Conservation (phyloP, 2,113 vertebrate genomes). For the Synodontis membranacea region DNA sequence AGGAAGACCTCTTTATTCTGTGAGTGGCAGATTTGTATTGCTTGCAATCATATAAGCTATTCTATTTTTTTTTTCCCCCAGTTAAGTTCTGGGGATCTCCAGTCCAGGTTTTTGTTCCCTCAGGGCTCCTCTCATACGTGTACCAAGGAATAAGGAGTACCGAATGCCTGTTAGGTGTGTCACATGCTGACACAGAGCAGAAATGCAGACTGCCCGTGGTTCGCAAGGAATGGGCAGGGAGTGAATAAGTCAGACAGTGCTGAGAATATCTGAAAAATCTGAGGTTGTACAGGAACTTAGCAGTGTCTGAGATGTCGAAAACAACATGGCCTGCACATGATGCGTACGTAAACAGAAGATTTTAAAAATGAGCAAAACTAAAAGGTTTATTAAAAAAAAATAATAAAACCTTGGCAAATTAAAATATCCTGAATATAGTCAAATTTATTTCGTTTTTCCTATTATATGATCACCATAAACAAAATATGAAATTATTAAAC, state of each 20-base stretch:
- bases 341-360: neutral
- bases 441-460: neutral
- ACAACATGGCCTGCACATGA: neutral
- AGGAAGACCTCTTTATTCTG: constrained; percentile 98
- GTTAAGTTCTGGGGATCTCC: neutral
- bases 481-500: neutral
- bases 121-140: neutral
- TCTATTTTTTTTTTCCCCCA: neutral
- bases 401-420: neutral
- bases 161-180: neutral
- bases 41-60: neutral
- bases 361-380: neutral
- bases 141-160: neutral
- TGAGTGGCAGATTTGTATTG: constrained; percentile 72
- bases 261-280: neutral
- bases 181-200: neutral
- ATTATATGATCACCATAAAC: neutral
- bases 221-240: neutral
- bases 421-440: neutral
- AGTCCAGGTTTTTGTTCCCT: neutral
- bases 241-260: neutral
- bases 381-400: neutral
- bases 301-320: neutral
- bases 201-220: neutral
- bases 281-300: neutral